phyloP scores from a whole-genome alignment of 2,113 vertebrate genomes.

The Heptranchias perlo region DNA sequence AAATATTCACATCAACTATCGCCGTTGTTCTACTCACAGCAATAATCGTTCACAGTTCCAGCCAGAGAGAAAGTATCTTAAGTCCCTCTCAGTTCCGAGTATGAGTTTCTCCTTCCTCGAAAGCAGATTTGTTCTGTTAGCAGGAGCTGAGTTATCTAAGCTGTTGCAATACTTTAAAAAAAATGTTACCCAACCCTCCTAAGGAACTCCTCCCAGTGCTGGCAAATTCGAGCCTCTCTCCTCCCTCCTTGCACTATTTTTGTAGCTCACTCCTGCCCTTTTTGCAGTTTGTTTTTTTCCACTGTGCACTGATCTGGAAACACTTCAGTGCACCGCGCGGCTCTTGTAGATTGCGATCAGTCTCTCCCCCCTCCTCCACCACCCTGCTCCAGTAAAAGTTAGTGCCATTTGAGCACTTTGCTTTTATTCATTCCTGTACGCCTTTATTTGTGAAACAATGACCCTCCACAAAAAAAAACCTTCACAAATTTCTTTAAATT shows the following conservation, averaged over 20 bases:
- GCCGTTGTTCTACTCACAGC: background rate
- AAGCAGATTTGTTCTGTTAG: conserved; percentile 14
- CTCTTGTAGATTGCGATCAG: background rate
- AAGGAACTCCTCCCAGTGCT: background rate
- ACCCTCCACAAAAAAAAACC: too few species aligned
- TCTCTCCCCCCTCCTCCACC: too few species aligned
- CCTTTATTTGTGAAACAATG: background rate
- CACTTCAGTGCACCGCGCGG: background rate
- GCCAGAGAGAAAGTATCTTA: background rate
- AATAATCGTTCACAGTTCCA: background rate
- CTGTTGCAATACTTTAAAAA: background rate
- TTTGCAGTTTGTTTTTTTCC: background rate
- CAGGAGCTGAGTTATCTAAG: background rate
- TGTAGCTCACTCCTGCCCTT: background rate
- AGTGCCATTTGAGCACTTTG: too few species aligned
- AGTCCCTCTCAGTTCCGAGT: background rate
- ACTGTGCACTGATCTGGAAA: background rate
- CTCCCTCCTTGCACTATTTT: background rate
- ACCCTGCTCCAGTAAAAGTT: too few species aligned
- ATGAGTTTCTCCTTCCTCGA: background rate
- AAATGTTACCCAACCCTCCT: background rate
- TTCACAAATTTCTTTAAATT: too few species aligned
- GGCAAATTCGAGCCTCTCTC: background rate
- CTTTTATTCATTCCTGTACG: too few species aligned
- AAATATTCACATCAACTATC: background rate